phyloP scores from a whole-genome alignment of 2,113 vertebrate species.

The Actinemys pallida region DNA sequence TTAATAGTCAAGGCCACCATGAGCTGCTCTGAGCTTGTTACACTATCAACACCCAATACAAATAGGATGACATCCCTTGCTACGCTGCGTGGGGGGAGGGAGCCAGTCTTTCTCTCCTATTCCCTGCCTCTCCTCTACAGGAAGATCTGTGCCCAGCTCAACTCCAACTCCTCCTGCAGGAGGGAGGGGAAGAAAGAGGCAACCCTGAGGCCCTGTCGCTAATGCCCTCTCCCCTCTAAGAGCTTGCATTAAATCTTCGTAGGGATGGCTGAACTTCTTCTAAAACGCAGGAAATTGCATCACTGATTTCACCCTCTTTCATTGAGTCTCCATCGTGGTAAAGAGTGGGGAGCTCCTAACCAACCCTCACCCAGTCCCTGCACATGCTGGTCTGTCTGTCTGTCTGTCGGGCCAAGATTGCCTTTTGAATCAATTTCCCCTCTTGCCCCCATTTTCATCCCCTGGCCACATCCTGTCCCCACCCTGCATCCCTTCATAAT shows the following conservation, averaged over 20 bases:
- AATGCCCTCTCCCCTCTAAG: background rate
- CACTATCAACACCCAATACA: background rate
- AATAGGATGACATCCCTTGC: background rate
- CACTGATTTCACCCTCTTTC: background rate
- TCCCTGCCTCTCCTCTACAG: background rate
- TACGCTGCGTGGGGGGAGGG: background rate
- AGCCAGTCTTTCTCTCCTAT: background rate
- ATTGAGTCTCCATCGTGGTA: background rate
- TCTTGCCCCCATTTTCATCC: background rate
- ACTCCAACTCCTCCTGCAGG: too few species aligned
- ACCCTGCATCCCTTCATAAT: background rate
- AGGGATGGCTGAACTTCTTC: background rate
- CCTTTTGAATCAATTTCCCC: background rate
- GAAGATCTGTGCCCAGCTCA: background rate
- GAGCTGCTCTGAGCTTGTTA: background rate
- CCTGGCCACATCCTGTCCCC: background rate
- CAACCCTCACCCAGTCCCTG: background rate
- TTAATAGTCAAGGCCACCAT: background rate
- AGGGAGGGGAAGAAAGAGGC: background rate
- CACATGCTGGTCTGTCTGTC: background rate
- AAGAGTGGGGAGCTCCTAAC: background rate
- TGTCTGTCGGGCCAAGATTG: background rate
- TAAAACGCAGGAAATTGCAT: background rate
- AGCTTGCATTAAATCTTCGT: background rate
- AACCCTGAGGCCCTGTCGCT: background rate